These are phyloP conservation scores for Spheniscus mendiculus DNA, from an alignment of 2,113 vertebrate species.

Conservation along the genomic window DNA sequence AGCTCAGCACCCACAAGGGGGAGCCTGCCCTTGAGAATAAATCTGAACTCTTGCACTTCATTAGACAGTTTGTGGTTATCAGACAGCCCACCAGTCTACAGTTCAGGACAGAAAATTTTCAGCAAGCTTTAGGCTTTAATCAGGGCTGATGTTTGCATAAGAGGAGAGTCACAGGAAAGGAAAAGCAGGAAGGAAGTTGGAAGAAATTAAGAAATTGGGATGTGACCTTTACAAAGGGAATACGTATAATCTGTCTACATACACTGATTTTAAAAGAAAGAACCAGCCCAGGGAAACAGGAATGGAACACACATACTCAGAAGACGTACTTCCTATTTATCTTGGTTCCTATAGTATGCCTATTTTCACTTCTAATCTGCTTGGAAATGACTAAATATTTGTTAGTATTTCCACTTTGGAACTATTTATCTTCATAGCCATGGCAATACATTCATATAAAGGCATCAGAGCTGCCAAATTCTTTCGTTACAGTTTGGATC, in stretches of 20 bases:
- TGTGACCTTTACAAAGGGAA: neutral
- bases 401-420: conserved; percentile 70
- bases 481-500: conserved; percentile 44
- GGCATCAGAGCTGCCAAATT: conserved; percentile 56
- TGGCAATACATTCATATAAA: conserved; percentile 55
- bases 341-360: conserved; percentile 15
- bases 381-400: conserved; percentile 64
- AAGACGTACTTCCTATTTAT: conserved; percentile 37
- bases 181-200: neutral
- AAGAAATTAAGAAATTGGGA: neutral
- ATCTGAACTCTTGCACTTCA: neutral
- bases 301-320: neutral
- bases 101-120: neutral
- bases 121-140: neutral
- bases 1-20: conserved; percentile 36
- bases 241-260: neutral
- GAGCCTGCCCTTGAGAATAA: conserved; percentile 21
- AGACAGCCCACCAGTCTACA: neutral
- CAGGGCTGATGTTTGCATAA: conserved; percentile 16
- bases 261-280: neutral
- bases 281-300: conserved; percentile 1
- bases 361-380: conserved; percentile 60
- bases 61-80: neutral
- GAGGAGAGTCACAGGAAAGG: neutral
- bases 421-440: conserved; percentile 68